Conservation (phyloP, 2,888 invertebrate species). For the Euzetes globulus region DNA sequence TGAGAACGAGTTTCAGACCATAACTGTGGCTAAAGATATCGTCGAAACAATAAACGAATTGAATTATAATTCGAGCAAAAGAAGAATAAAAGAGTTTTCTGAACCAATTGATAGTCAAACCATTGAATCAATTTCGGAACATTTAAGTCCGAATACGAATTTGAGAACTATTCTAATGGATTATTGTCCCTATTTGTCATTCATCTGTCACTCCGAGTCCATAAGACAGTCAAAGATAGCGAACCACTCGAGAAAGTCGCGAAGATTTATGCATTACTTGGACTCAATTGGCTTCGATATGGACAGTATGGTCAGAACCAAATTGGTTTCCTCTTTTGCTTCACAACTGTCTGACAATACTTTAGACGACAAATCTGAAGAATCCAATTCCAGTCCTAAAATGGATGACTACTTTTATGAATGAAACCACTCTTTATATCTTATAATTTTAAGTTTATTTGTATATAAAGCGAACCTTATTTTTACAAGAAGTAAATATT, state of each 20-base stretch:
- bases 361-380: too few species aligned
- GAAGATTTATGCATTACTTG: constrained; percentile 40
- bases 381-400: too few species aligned
- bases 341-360: too few species aligned
- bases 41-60: background rate
- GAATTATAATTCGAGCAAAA: background rate
- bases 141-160: background rate
- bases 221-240: background rate
- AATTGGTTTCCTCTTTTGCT: background rate
- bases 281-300: constrained; percentile 39
- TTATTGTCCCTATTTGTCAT: constrained; percentile 4
- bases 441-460: too few species aligned
- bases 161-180: background rate
- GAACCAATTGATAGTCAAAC: background rate
- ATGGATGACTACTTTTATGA: too few species aligned
- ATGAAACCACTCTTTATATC: too few species aligned
- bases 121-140: background rate
- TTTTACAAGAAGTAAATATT: too few species aligned
- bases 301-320: constrained; percentile 25
- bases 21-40: background rate
- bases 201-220: background rate
- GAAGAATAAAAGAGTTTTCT: background rate
- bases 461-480: too few species aligned
- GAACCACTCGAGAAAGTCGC: constrained; percentile 35
- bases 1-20: background rate